Evolutionary conservation across 1,140 invertebrate genomes (phyloP), one percentile per base, ranked within the genome.

Genomic region (Ceratoteleas bidentatus): DNA sequence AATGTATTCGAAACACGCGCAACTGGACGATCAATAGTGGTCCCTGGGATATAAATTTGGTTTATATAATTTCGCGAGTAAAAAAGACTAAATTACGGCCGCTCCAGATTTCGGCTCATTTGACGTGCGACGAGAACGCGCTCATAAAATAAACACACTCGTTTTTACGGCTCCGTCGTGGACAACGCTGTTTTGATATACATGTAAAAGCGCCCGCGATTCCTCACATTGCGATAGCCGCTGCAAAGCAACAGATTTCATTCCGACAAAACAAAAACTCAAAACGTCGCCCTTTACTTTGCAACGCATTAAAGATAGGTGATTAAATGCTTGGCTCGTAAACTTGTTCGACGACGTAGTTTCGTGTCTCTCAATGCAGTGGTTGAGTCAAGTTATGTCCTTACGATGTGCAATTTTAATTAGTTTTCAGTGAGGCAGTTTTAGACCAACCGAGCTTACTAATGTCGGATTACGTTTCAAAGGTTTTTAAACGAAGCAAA

Each of bases 101-200:
- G 60, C 50, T 73, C 60, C 69, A 73, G 69, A 73, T 73, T 73
- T 56, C 14, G 38, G 24, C 49, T 73, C 60, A 47, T 73, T 54
- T 62, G 60, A 62, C 58, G 56, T 49, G 60, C 52, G 69, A 73
- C 50, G 43, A 36, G 14, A 62, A 32, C 32, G 13, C 16, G 33
- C n/a, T 13, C 38, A 54, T 70, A 60, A 70, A 70, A 58, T 53
- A 70, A 70, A 68, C 43, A 57, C 53, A 45, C 11, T 7, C 5
- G 56, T 45, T 61, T 69, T 69, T 60, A 69, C 14, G 56, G n/a
- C 54, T 4, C 16, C 24, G 33, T 6, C 13, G 34, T 3, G 45
- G 16, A 32, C 38, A 69, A 45, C 64, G 50, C 15, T 32, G 14
- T 57, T 69, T 69, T 60, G 32, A 60, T 60, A 11, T 60, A 69